Conservation (phyloP, 2,888 invertebrate genomes). For the Tenthredo distinguenda region DNA sequence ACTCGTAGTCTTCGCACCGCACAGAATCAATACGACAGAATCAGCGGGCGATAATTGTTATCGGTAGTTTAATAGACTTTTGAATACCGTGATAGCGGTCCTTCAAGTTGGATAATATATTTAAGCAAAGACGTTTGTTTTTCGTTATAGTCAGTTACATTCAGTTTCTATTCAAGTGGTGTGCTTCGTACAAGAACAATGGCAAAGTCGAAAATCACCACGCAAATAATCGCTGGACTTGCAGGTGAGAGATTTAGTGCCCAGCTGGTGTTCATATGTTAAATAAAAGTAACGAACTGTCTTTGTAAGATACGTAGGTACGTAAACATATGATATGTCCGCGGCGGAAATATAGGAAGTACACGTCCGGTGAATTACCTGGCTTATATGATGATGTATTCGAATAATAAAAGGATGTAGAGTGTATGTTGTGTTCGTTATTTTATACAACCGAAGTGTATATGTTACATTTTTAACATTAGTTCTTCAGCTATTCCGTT, state of each 20-base stretch:
- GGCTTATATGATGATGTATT: no score
- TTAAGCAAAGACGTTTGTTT: background rate
- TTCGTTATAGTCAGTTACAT: background rate
- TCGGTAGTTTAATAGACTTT: background rate
- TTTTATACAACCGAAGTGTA: no score
- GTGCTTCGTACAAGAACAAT: background rate
- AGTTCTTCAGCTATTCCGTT: background rate
- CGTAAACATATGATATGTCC: no score
- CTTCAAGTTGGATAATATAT: background rate
- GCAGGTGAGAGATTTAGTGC: background rate
- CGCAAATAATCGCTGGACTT: constrained; percentile 1
- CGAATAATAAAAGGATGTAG: no score
- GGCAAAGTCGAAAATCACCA: background rate
- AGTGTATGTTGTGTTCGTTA: no score
- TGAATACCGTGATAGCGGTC: background rate
- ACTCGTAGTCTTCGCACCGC: background rate
- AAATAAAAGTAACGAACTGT: background rate
- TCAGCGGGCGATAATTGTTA: background rate
- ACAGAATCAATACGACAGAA: background rate
- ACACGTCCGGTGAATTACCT: no score
- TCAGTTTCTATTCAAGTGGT: background rate
- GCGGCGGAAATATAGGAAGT: no score
- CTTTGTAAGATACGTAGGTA: no score
- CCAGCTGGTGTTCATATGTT: background rate
- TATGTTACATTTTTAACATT: background rate